phyloP scores from a whole-genome alignment of 2,113 vertebrate genomes.

The Monopterus albus region DNA sequence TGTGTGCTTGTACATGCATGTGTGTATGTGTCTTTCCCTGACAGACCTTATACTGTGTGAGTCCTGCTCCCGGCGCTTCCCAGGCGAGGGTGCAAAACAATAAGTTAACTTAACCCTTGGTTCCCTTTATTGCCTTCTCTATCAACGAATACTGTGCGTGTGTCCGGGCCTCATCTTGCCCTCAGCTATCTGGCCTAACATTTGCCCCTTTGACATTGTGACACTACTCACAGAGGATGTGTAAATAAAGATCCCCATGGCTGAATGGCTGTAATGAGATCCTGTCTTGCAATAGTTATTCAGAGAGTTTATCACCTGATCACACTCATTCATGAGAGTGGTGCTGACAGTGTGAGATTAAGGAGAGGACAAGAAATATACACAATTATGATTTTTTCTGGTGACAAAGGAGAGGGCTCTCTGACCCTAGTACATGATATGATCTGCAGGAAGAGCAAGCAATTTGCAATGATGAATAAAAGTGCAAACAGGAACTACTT shows the following conservation, averaged over 20 bases:
- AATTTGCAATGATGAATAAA: not conserved
- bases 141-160: conserved; percentile 5
- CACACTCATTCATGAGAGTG: conserved; percentile 35
- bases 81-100: conserved; percentile 5
- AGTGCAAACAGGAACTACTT: not conserved
- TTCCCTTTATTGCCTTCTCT: conserved; percentile 25
- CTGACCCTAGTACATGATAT: not conserved
- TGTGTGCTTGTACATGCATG: not conserved
- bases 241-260: conserved; percentile 57
- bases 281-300: conserved; percentile 33
- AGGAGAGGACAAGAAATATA: not conserved
- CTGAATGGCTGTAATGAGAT: conserved; percentile 40
- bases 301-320: conserved; percentile 51
- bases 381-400: not conserved
- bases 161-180: conserved; percentile 32
- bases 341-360: conserved; percentile 13
- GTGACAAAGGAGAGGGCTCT: not conserved
- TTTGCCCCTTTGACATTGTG: conserved; percentile 52
- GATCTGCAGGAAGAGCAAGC: not conserved
- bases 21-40: not conserved
- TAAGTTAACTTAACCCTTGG: conserved; percentile 11
- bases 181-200: conserved; percentile 48
- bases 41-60: conserved; percentile 6
- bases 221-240: conserved; percentile 34
- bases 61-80: conserved; percentile 2